Base-by-base conservation (phyloP, 2,888 invertebrate species). In the Nudaria mundana region DNA sequence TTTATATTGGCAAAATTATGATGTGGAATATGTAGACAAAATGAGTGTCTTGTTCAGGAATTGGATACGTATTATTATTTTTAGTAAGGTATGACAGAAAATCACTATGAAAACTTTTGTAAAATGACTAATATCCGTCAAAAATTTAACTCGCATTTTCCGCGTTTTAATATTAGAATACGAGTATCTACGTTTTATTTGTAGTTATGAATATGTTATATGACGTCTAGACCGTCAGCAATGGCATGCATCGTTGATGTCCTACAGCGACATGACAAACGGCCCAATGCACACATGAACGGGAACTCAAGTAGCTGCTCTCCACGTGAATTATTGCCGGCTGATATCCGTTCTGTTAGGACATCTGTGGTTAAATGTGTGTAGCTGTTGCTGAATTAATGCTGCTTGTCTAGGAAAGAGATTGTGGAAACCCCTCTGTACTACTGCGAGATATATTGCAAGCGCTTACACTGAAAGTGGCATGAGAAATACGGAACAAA, bases 211-310 rank as follows among this genome's bases (percentile, higher is more conserved):
- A n/a, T n/a, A n/a, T n/a, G n/a, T n/a, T n/a, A n/a, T n/a, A n/a
- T n/a, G n/a, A 14, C 20, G 20, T 35, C 6, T 28, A 38, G 8
- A n/a, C 32, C 33, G 39, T 48, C 56, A 52, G 52, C 55, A 56
- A 53, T 62, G 56, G 50, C 51, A 44, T 57, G 63, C 56, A 40
- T 43, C 45, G 36, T 30, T 46, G 40, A 46, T 44, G 49, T 49
- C 61, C 66, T 63, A 71, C 59, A 58, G 53, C 64, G 62, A 68
- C 69, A 73, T 76, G 76, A 76, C 70, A 71, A 73, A 76, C 68
- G 71, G 57, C 61, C 66, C 52, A 50, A 66, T 64, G 61, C 57
- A 59, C 62, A 49, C 56, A 52, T 54, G 59, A 48, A 58, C 52
- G 37, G 33, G 37, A n/a, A 26, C 38, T 52, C 47, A 46, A 56